Evolutionary conservation across 2,113 vertebrate species (phyloP), one percentile per base, ranked within the genome.

Genomic region (Cheirogaleus medius): DNA sequence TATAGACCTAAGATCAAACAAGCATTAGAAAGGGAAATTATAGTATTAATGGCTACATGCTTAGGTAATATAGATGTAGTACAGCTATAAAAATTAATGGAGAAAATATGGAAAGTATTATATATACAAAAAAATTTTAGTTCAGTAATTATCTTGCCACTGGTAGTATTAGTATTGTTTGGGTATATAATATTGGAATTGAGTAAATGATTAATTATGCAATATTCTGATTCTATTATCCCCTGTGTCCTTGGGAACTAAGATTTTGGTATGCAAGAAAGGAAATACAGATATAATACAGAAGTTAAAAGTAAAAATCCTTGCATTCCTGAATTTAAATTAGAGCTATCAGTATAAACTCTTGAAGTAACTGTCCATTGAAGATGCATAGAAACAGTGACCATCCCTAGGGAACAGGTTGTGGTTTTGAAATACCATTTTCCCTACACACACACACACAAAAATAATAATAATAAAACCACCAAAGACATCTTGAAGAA

Each of bases 1-100:
- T 80, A 92, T 7, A 92, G 76, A 97, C 92, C 23, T 76, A 87
- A 66, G 71, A 94, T 52, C 44, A 92, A 92, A 81, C 76, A 42
- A 92, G 37, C 64, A 90, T 71, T 90, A 81, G 91, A 66, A 88
- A 37, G 69, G 21, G 29, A 94, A 95, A 90, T 34, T 49, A 84
- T 56, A 82, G 34, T 42, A 74, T 71, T 76, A 76, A 87, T 44
- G 42, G 56, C 58, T 95, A 84, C 42, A 52, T 58, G 34, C 56
- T 92, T 82, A 84, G 47, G 58, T 39, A 63, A 66, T 95, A 47
- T n/a, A 90, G n/a, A 60, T 74, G 77, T 4, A 88, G 60, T 42
- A 56, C 8, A 93, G 39, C 54, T 82, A 60, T 82, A 90, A 97
- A 90, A 95, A 81, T 90, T 88, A 88, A 73, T 64, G 21, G 32